phyloP scores from a whole-genome alignment of 2,888 invertebrate genomes.

The Plebejus anna region DNA sequence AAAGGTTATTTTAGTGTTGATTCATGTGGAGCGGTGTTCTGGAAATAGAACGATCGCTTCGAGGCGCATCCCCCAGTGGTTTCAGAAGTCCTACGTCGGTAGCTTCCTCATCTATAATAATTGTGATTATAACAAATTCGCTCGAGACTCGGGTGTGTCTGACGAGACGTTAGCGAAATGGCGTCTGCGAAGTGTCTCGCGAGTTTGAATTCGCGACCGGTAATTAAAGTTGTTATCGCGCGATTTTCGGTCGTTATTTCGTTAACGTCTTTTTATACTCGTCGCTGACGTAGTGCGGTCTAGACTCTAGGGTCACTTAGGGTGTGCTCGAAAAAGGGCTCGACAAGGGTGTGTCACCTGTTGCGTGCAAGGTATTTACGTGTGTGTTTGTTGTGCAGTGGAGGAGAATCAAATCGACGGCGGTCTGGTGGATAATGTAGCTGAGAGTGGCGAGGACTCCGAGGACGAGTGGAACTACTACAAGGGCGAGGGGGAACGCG shows the following conservation, averaged over 20 bases:
- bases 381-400: slow-evolving; percentile 60
- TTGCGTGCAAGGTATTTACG: slow-evolving; percentile 42
- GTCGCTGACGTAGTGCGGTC: not conserved
- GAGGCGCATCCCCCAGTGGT: slow-evolving; percentile 69
- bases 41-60: slow-evolving; percentile 73
- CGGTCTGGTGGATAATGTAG: slow-evolving; percentile 85
- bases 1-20: slow-evolving; percentile 80
- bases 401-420: slow-evolving; percentile 73
- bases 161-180: slow-evolving; percentile 63
- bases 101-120: slow-evolving; percentile 42
- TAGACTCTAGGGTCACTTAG: not conserved
- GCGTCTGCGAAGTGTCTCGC: slow-evolving; percentile 67
- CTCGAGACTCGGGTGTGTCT: slow-evolving; percentile 66
- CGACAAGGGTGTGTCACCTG: slow-evolving; percentile 34
- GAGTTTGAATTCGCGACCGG: slow-evolving; percentile 74
- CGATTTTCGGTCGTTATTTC: slow-evolving; percentile 45
- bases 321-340: not conserved
- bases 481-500: slow-evolving; percentile 83
- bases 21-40: slow-evolving; percentile 77
- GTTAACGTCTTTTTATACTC: slow-evolving; percentile 37
- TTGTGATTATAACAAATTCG: slow-evolving; percentile 37
- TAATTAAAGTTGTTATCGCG: slow-evolving; percentile 59
- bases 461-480: slow-evolving; percentile 95
- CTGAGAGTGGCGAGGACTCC: slow-evolving; percentile 87
- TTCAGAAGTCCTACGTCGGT: slow-evolving; percentile 58